Conservation (phyloP, 2,797 vertebrate genomes). For the Phataginus tetradactyla region DNA sequence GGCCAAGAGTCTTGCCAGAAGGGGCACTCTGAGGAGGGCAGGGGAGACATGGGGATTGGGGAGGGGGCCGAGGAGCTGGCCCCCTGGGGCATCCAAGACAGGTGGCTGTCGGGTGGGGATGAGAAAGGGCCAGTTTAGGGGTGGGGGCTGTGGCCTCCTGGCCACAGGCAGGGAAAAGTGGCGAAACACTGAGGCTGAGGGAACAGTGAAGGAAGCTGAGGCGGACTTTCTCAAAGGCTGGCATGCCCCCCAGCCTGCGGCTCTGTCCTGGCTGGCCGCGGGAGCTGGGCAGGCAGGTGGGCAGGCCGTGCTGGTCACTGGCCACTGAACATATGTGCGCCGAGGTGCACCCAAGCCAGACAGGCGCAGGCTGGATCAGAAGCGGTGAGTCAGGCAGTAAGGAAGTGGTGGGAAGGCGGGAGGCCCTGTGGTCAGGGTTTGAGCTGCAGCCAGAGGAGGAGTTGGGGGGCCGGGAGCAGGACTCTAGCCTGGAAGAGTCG, state of each 20-base stretch:
- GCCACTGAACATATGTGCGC: neutral
- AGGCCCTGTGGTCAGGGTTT: accelerated
- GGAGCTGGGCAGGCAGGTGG: too few species aligned
- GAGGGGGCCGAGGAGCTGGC: neutral
- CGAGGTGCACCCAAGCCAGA: neutral
- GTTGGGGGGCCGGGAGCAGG: neutral
- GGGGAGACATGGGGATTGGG: too few species aligned
- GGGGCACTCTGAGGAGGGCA: neutral
- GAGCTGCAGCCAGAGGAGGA: too few species aligned
- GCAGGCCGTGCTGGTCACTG: neutral
- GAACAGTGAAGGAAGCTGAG: neutral
- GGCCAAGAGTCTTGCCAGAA: neutral
- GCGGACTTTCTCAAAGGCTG: neutral
- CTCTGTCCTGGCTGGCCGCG: neutral
- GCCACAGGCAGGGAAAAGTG: neutral
- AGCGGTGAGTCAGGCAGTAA: neutral
- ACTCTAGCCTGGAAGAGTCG: neutral
- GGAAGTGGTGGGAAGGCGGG: neutral
- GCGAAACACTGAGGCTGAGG: neutral
- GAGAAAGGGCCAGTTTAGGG: neutral
- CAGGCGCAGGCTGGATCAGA: neutral
- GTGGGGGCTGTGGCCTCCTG: neutral
- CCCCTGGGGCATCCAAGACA: too few species aligned
- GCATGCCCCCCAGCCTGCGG: too few species aligned
- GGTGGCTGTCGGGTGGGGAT: neutral